Evolutionary conservation across 2,113 vertebrate species (phyloP).

Genomic region (Podocnemis expansa): DNA sequence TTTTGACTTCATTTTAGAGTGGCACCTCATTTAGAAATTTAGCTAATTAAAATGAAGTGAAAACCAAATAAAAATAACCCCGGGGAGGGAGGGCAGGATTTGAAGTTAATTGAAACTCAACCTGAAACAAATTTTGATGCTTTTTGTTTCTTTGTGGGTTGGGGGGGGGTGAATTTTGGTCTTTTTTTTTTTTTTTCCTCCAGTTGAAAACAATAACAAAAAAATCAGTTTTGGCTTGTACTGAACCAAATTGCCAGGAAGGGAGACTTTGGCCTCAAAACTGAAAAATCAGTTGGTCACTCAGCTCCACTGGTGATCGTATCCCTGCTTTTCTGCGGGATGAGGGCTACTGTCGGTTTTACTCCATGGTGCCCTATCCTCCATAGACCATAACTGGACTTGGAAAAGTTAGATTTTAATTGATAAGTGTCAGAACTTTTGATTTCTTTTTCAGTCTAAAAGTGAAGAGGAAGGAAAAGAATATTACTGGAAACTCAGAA

Average conservation of each 20-base stretch:
- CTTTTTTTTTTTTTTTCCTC: no score
- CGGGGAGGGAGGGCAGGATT: no score
- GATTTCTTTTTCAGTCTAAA: slow-evolving; percentile 17
- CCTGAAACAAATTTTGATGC: background rate
- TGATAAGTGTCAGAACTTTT: background rate
- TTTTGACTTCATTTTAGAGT: no score
- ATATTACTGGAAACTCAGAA: background rate
- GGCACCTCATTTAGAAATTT: background rate
- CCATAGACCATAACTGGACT: background rate
- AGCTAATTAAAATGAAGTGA: background rate
- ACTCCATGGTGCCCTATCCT: background rate
- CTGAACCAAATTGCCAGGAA: background rate
- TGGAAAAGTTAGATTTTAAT: background rate
- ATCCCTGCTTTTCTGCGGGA: background rate
- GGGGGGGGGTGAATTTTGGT: no score
- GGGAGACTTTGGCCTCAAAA: background rate
- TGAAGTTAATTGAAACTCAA: background rate
- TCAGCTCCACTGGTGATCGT: background rate
- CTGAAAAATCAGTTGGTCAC: background rate
- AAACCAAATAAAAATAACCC: background rate
- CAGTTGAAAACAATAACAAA: background rate
- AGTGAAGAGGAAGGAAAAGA: background rate
- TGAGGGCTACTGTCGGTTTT: background rate
- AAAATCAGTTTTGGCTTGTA: background rate
- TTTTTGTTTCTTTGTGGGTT: no score